Conservation (phyloP, 2,797 vertebrate species). For the Anableps anableps region DNA sequence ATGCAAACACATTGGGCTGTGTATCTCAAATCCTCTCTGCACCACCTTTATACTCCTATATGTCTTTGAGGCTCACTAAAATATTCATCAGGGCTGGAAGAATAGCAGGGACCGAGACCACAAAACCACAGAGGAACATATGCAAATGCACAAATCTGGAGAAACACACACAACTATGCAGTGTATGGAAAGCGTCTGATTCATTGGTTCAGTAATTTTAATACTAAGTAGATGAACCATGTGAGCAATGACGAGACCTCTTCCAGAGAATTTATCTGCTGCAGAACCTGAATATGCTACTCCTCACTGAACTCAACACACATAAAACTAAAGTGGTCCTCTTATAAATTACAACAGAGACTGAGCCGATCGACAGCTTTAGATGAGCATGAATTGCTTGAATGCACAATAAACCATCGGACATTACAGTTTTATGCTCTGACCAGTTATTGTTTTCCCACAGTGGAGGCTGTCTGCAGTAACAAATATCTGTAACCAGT, state of each 20-base stretch:
- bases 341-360: slow-evolving; percentile 29
- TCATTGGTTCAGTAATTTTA: slow-evolving; percentile 59
- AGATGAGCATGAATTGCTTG: slow-evolving; percentile 27
- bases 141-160: slow-evolving; percentile 11
- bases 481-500: slow-evolving; percentile 38
- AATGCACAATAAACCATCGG: slow-evolving; percentile 15
- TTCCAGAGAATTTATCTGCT: slow-evolving; percentile 20
- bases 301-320: slow-evolving; percentile 20
- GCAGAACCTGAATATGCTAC: slow-evolving; percentile 12
- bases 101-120: slow-evolving; percentile 31
- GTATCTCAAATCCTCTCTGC: slow-evolving; percentile 18
- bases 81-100: slow-evolving; percentile 64
- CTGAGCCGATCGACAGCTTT: slow-evolving; percentile 9
- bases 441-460: slow-evolving; percentile 43
- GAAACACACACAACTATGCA: slow-evolving; percentile 26
- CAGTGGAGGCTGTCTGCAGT: slow-evolving; percentile 17
- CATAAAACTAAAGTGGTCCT: slow-evolving; percentile 12
- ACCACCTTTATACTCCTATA: slow-evolving; percentile 36
- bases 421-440: slow-evolving; percentile 27
- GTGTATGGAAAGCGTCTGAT: slow-evolving; percentile 55
- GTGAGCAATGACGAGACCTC: not conserved
- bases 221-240: slow-evolving; percentile 42
- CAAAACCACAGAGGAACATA: slow-evolving; percentile 1
- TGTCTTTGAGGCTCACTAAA: slow-evolving; percentile 62
- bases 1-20: slow-evolving; percentile 32